Conservation (phyloP, 2,797 vertebrate genomes). For the Centroberyx gerrardi region DNA sequence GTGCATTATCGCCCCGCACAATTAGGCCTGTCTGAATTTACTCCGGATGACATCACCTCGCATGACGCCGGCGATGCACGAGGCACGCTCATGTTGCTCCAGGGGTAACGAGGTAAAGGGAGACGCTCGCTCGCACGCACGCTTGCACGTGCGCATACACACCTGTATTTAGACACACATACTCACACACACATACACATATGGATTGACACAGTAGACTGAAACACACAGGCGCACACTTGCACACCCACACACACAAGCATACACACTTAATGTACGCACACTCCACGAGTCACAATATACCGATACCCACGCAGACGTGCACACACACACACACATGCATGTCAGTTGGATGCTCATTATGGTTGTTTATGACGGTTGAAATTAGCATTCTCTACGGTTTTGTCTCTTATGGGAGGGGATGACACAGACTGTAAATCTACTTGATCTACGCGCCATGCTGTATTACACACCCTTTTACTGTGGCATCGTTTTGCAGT, state of each 20-base stretch:
- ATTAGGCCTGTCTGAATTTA: slow-evolving; percentile 71
- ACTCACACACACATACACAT: neutral
- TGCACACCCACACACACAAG: slow-evolving; percentile 7
- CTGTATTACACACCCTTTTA: slow-evolving; percentile 67
- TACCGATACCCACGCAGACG: slow-evolving; percentile 28
- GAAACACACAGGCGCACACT: neutral
- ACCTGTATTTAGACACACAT: slow-evolving; percentile 1
- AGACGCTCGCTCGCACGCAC: slow-evolving; percentile 22
- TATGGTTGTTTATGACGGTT: slow-evolving; percentile 74
- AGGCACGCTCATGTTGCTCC: slow-evolving; percentile 32
- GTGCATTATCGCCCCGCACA: slow-evolving; percentile 70
- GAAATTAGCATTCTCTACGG: slow-evolving; percentile 77
- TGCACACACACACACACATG: slow-evolving; percentile 41
- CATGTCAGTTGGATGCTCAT: slow-evolving; percentile 56
- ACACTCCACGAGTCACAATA: slow-evolving; percentile 24
- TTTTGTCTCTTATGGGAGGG: slow-evolving; percentile 56
- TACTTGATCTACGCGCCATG: slow-evolving; percentile 64
- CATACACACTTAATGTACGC: slow-evolving; percentile 23
- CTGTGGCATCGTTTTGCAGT: slow-evolving; percentile 56
- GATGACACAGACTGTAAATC: slow-evolving; percentile 72
- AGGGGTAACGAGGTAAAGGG: slow-evolving; percentile 33
- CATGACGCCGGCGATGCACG: slow-evolving; percentile 31
- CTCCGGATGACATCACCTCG: slow-evolving; percentile 66
- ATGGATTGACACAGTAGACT: too few species aligned
- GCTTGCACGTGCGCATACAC: slow-evolving; percentile 1